These are phyloP conservation scores for Mesitornis unicolor DNA, from an alignment of 2,113 vertebrate genomes.

Conservation along the genomic window DNA sequence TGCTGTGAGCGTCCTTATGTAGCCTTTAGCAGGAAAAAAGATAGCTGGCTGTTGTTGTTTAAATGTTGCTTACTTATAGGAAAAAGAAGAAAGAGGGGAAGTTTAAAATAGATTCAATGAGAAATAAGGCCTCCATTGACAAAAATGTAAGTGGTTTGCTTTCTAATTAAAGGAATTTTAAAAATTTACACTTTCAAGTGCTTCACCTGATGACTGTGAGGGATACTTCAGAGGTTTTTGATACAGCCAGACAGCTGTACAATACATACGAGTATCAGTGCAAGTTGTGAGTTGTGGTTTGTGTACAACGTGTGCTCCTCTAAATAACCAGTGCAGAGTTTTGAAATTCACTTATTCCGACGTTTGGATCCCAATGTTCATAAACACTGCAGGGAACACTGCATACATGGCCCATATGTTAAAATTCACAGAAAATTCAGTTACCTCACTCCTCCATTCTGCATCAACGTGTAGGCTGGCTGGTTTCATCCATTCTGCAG, in stretches of 20 bases:
- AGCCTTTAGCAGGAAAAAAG: neutral
- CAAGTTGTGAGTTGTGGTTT: neutral
- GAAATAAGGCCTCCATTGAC: neutral
- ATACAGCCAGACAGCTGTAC: neutral
- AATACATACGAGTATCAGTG: neutral
- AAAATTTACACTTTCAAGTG: neutral
- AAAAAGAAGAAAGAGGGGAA: neutral
- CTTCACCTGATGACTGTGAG: neutral
- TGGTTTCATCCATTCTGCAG: constrained; percentile 31
- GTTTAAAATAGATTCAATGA: neutral
- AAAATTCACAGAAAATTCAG: neutral
- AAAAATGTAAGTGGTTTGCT: neutral
- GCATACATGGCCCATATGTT: neutral
- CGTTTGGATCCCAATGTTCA: neutral
- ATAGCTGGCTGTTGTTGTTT: neutral
- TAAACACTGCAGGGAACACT: neutral
- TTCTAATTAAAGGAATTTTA: neutral
- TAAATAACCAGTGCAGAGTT: neutral
- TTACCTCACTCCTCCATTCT: neutral
- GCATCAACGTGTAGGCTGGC: constrained; percentile 42
- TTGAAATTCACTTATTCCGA: neutral
- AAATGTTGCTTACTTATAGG: neutral
- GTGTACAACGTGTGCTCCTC: neutral
- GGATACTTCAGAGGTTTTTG: neutral
- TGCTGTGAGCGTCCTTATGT: neutral